Evolutionary conservation across 2,113 vertebrate genomes (phyloP), one percentile per base, ranked within the genome.

Genomic region (Lasiurus borealis): DNA sequence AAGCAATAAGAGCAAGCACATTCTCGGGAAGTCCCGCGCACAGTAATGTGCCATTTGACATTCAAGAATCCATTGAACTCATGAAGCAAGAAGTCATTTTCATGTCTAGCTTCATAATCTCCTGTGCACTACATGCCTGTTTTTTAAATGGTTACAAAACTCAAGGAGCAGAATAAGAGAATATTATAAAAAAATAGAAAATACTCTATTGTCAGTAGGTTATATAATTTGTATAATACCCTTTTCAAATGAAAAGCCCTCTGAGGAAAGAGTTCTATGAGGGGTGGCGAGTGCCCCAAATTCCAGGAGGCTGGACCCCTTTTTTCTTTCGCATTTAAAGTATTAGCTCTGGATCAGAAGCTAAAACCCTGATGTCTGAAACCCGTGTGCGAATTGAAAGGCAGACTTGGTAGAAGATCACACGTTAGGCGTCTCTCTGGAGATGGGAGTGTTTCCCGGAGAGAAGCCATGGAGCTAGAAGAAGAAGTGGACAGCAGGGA

Each of bases 1-100:
- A 18, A 81, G 4, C 9, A 91, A 0, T 15, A 48, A 72, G 25
- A 77, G 7, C 25, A 71, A 62, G 2, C 6, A 21, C 21, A 8
- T 27, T 13, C 36, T 59, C 18, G 12, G 62, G 14, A 48, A 82
- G 50, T 71, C 57, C 34, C 77, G 3, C 71, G 8, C 3, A 18
- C 16, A 18, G 2, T 52, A 29, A 48, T 52, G n/a, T 48, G 4
- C 27, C 13, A 72, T 29, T 92, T 91, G 31, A 72, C 36, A 59
- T 86, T 68, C 21, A 78, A 62, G 15, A 66, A 82, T 59, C 7
- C 52, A 66, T 36, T 69, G 64, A 88, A 76, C 9, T 62, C 36
- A 31, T n/a, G 15, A 86, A 76, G 69, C 64, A 50, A 90, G 19
- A 90, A 77, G 83, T 71, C 1, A 57, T 91, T 95, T 92, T 75